phyloP scores from a whole-genome alignment of 2,888 invertebrate species.

The Dolomedes plantarius region DNA sequence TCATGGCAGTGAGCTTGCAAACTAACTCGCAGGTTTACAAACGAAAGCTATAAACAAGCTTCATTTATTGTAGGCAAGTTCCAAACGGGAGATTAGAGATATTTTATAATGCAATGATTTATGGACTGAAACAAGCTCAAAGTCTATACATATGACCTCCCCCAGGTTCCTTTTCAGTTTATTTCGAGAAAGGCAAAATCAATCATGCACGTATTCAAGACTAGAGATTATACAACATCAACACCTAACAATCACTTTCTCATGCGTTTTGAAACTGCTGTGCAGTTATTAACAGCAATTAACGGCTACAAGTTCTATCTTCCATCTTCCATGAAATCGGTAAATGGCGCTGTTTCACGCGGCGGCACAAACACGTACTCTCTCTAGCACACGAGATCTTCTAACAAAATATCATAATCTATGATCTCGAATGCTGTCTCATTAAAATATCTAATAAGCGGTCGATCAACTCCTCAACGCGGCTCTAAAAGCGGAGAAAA shows the following conservation, averaged over 20 bases:
- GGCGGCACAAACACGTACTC: too few species aligned
- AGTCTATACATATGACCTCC: too few species aligned
- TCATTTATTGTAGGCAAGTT: too few species aligned
- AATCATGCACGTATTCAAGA: not conserved
- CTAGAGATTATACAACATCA: not conserved
- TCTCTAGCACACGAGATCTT: too few species aligned
- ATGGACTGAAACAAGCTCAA: too few species aligned
- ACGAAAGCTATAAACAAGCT: too few species aligned
- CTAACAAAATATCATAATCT: too few species aligned
- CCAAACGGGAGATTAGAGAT: too few species aligned
- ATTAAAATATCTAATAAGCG: conserved; percentile 58
- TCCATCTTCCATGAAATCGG: not conserved
- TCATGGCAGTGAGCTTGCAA: too few species aligned
- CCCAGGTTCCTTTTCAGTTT: too few species aligned
- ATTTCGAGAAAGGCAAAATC: not conserved
- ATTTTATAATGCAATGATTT: too few species aligned
- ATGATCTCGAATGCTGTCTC: conserved; percentile 25
- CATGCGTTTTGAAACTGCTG: not conserved
- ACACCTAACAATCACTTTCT: not conserved
- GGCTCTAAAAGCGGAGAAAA: not conserved
- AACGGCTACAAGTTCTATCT: not conserved
- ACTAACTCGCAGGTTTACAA: too few species aligned
- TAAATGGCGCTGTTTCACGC: not conserved
- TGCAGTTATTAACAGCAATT: not conserved
- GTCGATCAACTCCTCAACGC: conserved; percentile 41